Evolutionary conservation across 1,140 invertebrate species (phyloP), one percentile per base, ranked within the genome.

Genomic region (Ceratitis capitata): DNA sequence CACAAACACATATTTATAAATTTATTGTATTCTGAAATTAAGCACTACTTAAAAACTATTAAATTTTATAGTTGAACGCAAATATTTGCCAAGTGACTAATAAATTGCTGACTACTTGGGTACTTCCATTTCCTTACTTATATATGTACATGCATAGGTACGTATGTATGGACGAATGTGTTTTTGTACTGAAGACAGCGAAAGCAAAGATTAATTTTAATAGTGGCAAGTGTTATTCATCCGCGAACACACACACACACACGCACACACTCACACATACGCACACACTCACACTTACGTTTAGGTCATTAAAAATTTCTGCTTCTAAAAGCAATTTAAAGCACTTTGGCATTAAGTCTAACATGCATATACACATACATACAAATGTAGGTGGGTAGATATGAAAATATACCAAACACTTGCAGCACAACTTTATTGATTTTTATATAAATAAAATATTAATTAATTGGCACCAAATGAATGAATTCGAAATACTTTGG

Each of bases 401-500:
- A 49, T 14, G 1, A 49, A 1, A 9, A 49, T 49, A 49, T 1
- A 9, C 14, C 51, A 61, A 26, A 9, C 23, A 9, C 12, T 1
- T 61, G 69, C 7, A 9, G 26, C 19, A 10, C 39, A 9, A 78
- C n/a, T 23, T 16, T n/a, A 45, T 45, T 45, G n/a, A 78, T 23
- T 45, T 78, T 78, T 78, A 35, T 45, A 45, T 78, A 78, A 78
- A 45, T 47, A 78, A 78, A 78, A 45, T 78, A 78, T 78, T 45
- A 78, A 45, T 78, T 78, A 78, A 78, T 78, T 78, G 69, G 35
- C 69, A 78, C 39, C 69, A 78, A 45, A 47, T 26, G 69, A 32
- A 26, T 32, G 51, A n/a, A 23, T 56, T 56, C 14, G 51, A 56
- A 53, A 10, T 61, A 61, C n/a, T n/a, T n/a, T n/a, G n/a, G n/a